Evolutionary conservation across 2,797 vertebrate genomes (phyloP), one percentile per base, ranked within the genome.

Genomic region (Molossus alvarezi): DNA sequence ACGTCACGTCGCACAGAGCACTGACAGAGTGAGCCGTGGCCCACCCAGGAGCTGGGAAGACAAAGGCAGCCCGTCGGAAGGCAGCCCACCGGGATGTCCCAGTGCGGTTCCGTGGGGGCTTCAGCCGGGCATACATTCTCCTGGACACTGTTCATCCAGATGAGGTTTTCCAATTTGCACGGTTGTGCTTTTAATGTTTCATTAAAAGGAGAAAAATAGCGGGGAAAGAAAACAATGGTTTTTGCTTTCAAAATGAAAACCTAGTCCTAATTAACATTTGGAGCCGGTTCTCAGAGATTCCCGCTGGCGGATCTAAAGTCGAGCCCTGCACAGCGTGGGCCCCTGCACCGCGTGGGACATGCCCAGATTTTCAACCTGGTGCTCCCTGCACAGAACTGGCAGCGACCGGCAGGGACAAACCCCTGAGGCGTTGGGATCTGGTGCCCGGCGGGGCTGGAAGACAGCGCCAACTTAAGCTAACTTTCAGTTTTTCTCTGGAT

Each of bases 81-180:
- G 62, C 73, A 84, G 80, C 55, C 82, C 79, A 29, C 79, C 60
- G 25, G 85, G 76, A 37, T 4, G 83, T 29, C 77, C 23, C 13
- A 37, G 64, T 0, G 0, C 0, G 11, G 60, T 27, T 91, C 45
- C 67, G 20, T 1, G 3, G 60, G 64, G 72, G 67, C 13, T 72
- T 90, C 5, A 53, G 85, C 90, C 51, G 17, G 60, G 95, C 71
- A 1, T 51, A 91, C 51, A 93, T 48, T 89, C 86, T 91, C 58
- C 17, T 60, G 76, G 80, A 82, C 88, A 86, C 45, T 94, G 86
- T 94, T 97, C 37, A 95, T 94, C 88, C 95, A 94, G 71, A 92
- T 87, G 94, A 97, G 95, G 92, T 96, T 96, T 97, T 95, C 91
- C 91, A 95, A 94, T 97, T 97, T 97, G 90, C 94, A 97, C 7